Conservation (phyloP, 2,888 invertebrate genomes). For the Aspidapion aeneum region DNA sequence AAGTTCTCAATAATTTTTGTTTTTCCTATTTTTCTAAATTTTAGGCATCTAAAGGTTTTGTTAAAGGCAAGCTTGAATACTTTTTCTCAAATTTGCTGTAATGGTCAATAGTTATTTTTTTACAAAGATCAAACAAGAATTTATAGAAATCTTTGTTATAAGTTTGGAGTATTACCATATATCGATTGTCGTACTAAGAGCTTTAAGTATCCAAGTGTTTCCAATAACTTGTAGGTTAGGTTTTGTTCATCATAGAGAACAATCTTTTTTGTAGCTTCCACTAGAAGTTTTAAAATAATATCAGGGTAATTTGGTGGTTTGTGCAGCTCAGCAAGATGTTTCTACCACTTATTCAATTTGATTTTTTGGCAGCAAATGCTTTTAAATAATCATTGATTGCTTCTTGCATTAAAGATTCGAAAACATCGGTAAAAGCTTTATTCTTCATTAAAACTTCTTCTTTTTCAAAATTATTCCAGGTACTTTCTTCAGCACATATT, state of each 20-base stretch:
- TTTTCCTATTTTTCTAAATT: slow-evolving; percentile 51
- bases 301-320: too few relatives aligned
- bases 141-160: slow-evolving; percentile 52
- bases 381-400: slow-evolving; percentile 33
- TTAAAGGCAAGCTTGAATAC: slow-evolving; percentile 43
- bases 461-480: slow-evolving; percentile 70
- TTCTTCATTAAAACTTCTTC: slow-evolving; percentile 69
- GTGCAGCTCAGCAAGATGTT: not conserved
- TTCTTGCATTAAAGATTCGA: slow-evolving; percentile 53
- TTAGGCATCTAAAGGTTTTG: slow-evolving; percentile 49
- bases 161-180: slow-evolving; percentile 36
- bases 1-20: slow-evolving; percentile 53
- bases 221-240: too few relatives aligned
- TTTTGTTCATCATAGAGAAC: too few relatives aligned
- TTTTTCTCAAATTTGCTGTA: slow-evolving; percentile 48
- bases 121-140: slow-evolving; percentile 61
- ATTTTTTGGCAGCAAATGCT: not conserved
- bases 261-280: too few relatives aligned
- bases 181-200: too few relatives aligned
- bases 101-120: slow-evolving; percentile 55
- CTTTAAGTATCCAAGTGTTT: too few relatives aligned
- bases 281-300: not conserved
- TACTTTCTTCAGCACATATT: slow-evolving; percentile 62
- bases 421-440: slow-evolving; percentile 55
- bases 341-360: not conserved